These are phyloP conservation scores for Leptodirus hochenwartii DNA, from an alignment of 2,888 invertebrate species.

Conservation along the genomic window DNA sequence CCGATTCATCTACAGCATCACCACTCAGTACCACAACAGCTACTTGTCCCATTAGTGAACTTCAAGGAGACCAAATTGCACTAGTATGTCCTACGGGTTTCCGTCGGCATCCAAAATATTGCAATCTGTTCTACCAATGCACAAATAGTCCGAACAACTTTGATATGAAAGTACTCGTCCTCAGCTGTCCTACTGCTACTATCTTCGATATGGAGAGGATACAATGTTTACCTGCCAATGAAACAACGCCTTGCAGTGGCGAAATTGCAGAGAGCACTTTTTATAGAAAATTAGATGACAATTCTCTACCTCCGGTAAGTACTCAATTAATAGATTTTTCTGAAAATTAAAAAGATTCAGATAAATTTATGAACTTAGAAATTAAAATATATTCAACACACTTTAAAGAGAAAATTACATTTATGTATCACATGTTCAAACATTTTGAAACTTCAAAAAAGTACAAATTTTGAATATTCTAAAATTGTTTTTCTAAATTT, in stretches of 20 bases:
- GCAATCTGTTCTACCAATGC: conserved; percentile 72
- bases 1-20: conserved; percentile 5
- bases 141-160: conserved; percentile 42
- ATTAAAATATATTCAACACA: too few relatives aligned
- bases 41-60: conserved; percentile 32
- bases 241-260: conserved; percentile 36
- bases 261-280: conserved; percentile 34
- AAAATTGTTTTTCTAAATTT: too few relatives aligned
- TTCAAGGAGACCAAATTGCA: conserved; percentile 50
- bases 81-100: conserved; percentile 71
- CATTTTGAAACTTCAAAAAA: too few relatives aligned
- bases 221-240: conserved; percentile 47
- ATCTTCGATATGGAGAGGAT: conserved; percentile 54
- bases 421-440: too few relatives aligned
- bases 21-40: conserved; percentile 18
- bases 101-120: conserved; percentile 63
- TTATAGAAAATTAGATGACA: conserved; percentile 32
- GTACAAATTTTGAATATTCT: too few relatives aligned
- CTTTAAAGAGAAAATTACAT: too few relatives aligned
- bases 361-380: too few relatives aligned
- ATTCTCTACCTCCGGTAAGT: conserved; percentile 41
- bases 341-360: conserved; percentile 3
- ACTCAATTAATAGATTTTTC: conserved; percentile 6
- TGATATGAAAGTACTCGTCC: conserved; percentile 53
- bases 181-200: conserved; percentile 60